These are phyloP conservation scores for Myopa tessellatipennis DNA, from an alignment of 2,888 invertebrate genomes.

Conservation along the genomic window DNA sequence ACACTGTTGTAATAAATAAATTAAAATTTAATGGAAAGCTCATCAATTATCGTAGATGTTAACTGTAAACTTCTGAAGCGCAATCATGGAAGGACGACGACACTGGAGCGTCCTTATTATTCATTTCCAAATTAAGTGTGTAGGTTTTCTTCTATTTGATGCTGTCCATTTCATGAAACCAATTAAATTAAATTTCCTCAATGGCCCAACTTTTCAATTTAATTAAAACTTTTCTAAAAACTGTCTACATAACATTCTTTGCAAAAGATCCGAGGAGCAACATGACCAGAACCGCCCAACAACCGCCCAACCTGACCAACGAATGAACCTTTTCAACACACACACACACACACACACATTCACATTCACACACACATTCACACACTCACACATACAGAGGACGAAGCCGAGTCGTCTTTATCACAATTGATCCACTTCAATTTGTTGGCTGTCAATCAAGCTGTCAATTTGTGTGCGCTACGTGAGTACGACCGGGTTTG, in stretches of 20 bases:
- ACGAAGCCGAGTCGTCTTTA: conserved; percentile 5
- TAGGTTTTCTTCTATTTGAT: conserved; percentile 2
- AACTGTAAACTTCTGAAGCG: too few species aligned
- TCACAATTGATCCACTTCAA: conserved; percentile 38
- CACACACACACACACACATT: too few species aligned
- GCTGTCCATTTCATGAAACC: conserved; percentile 17
- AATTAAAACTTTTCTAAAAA: conserved; percentile 15
- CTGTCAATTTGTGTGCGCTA: conserved; percentile 55
- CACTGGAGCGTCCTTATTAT: background rate
- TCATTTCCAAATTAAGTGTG: background rate
- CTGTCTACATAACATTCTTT: background rate
- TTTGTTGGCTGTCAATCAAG: conserved; percentile 61
- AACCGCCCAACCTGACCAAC: background rate
- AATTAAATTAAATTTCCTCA: conserved; percentile 21
- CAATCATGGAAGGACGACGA: too few species aligned
- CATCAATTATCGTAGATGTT: too few species aligned
- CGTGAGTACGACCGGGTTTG: background rate
- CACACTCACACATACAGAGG: background rate
- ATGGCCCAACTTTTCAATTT: conserved; percentile 31
- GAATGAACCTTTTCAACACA: background rate
- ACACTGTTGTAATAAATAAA: too few species aligned
- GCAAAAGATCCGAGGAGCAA: background rate
- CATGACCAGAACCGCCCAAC: background rate
- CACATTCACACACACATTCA: background rate
- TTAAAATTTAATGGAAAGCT: too few species aligned